Evolutionary conservation across 2,113 vertebrate species (phyloP).

Genomic region (Caranx ignobilis): DNA sequence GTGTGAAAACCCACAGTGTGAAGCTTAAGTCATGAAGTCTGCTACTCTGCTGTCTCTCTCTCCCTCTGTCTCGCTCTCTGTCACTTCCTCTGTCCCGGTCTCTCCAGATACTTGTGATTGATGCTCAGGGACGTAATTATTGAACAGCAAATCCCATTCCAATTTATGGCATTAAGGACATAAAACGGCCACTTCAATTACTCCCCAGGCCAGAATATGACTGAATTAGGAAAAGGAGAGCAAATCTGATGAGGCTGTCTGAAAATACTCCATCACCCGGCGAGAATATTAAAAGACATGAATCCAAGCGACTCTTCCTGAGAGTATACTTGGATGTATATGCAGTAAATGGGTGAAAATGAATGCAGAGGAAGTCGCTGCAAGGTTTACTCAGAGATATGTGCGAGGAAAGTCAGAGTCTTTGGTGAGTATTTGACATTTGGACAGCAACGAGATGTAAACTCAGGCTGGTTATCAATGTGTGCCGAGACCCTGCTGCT

Average conservation of each 20-base stretch:
- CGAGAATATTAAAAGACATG: slow-evolving; percentile 44
- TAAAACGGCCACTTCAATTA: slow-evolving; percentile 58
- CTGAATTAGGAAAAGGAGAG: slow-evolving; percentile 44
- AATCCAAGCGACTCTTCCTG: slow-evolving; percentile 24
- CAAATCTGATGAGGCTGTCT: slow-evolving; percentile 39
- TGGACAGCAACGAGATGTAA: slow-evolving; percentile 26
- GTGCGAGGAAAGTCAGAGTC: slow-evolving; percentile 1
- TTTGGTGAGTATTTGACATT: slow-evolving; percentile 51
- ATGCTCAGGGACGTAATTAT: slow-evolving; percentile 57
- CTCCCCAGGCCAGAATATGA: slow-evolving; percentile 41
- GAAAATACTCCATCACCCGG: slow-evolving; percentile 33
- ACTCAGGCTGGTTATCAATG: slow-evolving; percentile 23
- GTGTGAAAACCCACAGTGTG: slow-evolving; percentile 21
- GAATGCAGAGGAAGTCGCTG: not conserved
- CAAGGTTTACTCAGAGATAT: slow-evolving; percentile 14
- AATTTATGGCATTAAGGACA: slow-evolving; percentile 62
- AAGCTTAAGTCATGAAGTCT: slow-evolving; percentile 20
- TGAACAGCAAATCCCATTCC: slow-evolving; percentile 59
- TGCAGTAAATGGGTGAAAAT: slow-evolving; percentile 10
- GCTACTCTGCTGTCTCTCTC: not conserved
- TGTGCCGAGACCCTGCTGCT: slow-evolving; percentile 19
- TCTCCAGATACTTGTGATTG: slow-evolving; percentile 43
- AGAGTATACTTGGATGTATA: slow-evolving; percentile 2
- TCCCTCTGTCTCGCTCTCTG: not conserved
- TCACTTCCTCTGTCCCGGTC: not conserved